Base-by-base conservation (phyloP, 2,888 invertebrate species). In the Pseudococcus jackbeardsleyi region DNA sequence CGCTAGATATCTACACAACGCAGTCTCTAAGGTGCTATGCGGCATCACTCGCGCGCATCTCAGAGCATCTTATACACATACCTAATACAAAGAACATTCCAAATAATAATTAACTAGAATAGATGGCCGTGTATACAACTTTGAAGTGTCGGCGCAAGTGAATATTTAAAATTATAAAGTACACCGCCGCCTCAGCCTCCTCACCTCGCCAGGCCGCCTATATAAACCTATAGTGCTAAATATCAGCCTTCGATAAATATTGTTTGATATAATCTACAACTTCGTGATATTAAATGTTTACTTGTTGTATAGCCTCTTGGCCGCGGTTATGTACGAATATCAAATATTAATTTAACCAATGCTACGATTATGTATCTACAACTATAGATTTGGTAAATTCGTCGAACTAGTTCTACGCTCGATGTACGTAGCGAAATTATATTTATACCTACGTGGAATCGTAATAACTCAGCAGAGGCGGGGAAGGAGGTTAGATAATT, bases 81-180 rank as follows among this genome's bases (percentile, higher is more conserved):
- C 59, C 59, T 42, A 79, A 42, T 79, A 79, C 79, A 79, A 79
- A 79, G 79, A 79, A 79, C 79, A 79, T 79, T 79, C 79, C 79
- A 79, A 79, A 79, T 79, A 79, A 79, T 79, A 79, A 79, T 79
- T 79, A 79, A 79, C 79, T 79, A 79, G 72, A 72, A 72, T 72
- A 39, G 79, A 79, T 79, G 68, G 46, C 79, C 59, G 59, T 9
- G 59, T 19, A 59, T 19, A 72, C 17, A n/a, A 79, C 42, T 79
- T 79, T 39, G 79, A 79, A 79, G 79, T 79, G 79, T 79, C 79
- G 79, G 79, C 79, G 79, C 79, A 79, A 79, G 79, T 79, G 79
- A 79, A 79, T 79, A 79, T 79, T 79, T 79, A 79, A 79, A 79
- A 79, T 79, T 79, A 79, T 79, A 79, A 79, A 79, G 79, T 79